A percentile compares a stretch with the other conserved stretches of the same genome.
Evolutionary conservation across 2,113 vertebrate species (phyloP).

Genomic region (Donacobius atricapilla): DNA sequence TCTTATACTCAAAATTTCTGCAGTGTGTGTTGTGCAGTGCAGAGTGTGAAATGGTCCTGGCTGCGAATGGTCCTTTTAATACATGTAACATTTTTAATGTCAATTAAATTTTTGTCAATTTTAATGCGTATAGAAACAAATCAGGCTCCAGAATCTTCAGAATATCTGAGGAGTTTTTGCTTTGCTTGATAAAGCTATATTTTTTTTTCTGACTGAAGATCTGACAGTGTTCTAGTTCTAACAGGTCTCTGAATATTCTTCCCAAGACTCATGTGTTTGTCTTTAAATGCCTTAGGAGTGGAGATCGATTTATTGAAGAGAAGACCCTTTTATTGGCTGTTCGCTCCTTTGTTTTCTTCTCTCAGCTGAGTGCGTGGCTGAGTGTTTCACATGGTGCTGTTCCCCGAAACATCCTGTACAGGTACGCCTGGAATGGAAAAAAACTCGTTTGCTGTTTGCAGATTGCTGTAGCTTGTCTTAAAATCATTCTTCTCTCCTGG

Average conservation of each 20-base stretch:
- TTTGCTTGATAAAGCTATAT: background rate
- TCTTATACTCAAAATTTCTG: background rate
- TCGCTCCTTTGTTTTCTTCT: slow-evolving; percentile 98
- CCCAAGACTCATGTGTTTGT: background rate
- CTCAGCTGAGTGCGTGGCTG: slow-evolving; percentile 97
- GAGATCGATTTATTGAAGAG: slow-evolving; percentile 94
- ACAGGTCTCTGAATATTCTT: background rate
- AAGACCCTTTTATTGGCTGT: slow-evolving; percentile 94
- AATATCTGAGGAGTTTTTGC: background rate
- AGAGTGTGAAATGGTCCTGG: background rate
- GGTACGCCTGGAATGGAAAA: slow-evolving; percentile 69
- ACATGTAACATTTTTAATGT: background rate
- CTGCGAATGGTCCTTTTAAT: background rate
- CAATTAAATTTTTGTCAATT: background rate
- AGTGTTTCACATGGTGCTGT: slow-evolving; percentile 97
- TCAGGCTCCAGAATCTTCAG: background rate
- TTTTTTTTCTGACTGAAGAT: background rate
- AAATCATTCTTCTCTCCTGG: background rate
- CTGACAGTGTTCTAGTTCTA: background rate
- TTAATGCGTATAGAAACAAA: background rate
- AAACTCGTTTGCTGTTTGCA: background rate
- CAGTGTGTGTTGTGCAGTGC: background rate
- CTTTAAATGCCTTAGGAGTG: slow-evolving; percentile 76
- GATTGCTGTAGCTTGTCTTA: background rate
- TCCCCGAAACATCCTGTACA: slow-evolving; percentile 96